Evolutionary conservation across 2,888 invertebrate species (phyloP).

Genomic region (Troides oblongomaculatus): DNA sequence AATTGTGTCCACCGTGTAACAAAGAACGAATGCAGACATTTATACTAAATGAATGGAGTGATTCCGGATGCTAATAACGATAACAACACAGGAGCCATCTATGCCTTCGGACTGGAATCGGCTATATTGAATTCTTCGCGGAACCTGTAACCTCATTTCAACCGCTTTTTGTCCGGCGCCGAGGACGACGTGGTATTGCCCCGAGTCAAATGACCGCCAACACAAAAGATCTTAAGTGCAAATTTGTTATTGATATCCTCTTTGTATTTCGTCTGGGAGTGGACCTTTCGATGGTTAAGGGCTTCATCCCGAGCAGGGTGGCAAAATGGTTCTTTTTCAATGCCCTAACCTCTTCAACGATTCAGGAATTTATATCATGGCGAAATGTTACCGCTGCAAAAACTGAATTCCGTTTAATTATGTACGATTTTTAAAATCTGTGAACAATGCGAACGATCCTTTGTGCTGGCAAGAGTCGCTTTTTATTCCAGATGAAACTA

Average conservation of each 20-base stretch:
- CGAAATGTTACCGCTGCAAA: conserved; percentile 61
- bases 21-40: conserved; percentile 11
- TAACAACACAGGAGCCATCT: conserved; percentile 34
- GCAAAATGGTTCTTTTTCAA: conserved; percentile 68
- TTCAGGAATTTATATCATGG: conserved; percentile 72
- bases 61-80: conserved; percentile 35
- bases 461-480: conserved; percentile 55
- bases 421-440: conserved; percentile 78
- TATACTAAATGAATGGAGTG: conserved; percentile 38
- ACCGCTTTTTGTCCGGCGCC: conserved; percentile 59
- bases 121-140: conserved; percentile 59
- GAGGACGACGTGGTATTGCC: conserved; percentile 58
- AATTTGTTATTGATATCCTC: conserved; percentile 55
- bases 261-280: conserved; percentile 47
- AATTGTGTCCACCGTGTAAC: conserved; percentile 10
- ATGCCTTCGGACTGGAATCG: conserved; percentile 36
- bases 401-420: conserved; percentile 78
- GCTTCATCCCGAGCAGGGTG: conserved; percentile 62
- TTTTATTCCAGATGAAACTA: conserved; percentile 67
- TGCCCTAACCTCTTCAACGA: conserved; percentile 48
- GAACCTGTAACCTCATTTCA: conserved; percentile 58
- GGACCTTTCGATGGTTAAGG: conserved; percentile 55
- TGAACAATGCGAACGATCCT: conserved; percentile 77
- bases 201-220: conserved; percentile 39
- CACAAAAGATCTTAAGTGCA: conserved; percentile 55